Conservation (phyloP, 2,113 vertebrate genomes). For the Dromiciops gliroides region DNA sequence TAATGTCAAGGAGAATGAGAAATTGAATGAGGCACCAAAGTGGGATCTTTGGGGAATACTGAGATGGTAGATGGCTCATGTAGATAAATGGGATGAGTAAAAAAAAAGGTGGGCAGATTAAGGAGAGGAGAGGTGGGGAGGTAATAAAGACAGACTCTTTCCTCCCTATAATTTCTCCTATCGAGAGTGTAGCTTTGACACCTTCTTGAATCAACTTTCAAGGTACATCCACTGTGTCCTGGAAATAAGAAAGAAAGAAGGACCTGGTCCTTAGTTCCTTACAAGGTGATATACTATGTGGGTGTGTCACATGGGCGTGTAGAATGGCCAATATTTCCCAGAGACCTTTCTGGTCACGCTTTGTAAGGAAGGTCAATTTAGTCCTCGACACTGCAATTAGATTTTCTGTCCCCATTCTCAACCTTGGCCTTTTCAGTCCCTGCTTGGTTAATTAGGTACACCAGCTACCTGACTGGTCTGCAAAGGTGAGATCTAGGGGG, state of each 20-base stretch:
- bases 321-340: neutral
- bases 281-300: neutral
- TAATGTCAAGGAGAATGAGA: neutral
- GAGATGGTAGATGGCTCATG: neutral
- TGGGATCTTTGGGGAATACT: neutral
- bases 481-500: neutral
- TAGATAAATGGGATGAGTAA: neutral
- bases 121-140: neutral
- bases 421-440: neutral
- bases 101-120: neutral
- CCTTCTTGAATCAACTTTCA: neutral
- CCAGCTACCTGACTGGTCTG: neutral
- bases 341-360: neutral
- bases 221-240: neutral
- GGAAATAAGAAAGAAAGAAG: neutral
- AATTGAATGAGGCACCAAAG: neutral
- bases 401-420: neutral
- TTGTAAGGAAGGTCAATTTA: neutral
- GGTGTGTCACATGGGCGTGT: neutral
- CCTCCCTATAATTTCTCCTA: neutral
- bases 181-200: neutral
- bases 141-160: neutral
- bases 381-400: neutral
- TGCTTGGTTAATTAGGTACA: neutral
- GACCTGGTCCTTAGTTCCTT: neutral